phyloP scores from a whole-genome alignment of 2,888 invertebrate species.

The Parnassius smintheus region DNA sequence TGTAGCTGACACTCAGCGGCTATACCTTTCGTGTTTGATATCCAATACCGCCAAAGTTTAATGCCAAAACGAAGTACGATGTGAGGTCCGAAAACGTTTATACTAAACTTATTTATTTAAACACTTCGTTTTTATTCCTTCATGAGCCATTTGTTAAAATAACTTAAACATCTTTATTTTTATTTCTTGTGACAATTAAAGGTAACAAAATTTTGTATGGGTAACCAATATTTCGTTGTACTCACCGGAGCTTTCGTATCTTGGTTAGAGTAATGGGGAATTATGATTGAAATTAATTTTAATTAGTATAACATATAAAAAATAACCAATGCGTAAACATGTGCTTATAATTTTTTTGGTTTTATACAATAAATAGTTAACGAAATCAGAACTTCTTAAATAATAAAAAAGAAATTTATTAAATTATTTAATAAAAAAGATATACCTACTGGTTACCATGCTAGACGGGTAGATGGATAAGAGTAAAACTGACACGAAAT shows the following conservation, averaged over 20 bases:
- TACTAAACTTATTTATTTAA: conserved; percentile 21
- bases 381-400: too few relatives aligned
- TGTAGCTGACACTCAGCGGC: conserved; percentile 30
- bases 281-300: too few relatives aligned
- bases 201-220: conserved; percentile 4
- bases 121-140: conserved; percentile 23
- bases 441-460: too few relatives aligned
- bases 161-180: conserved; percentile 22
- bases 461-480: too few relatives aligned
- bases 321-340: too few relatives aligned
- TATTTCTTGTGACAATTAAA: conserved; percentile 10
- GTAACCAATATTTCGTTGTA: background rate
- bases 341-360: too few relatives aligned
- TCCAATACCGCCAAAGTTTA: conserved; percentile 26
- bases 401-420: too few relatives aligned
- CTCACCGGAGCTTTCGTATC: background rate
- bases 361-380: too few relatives aligned
- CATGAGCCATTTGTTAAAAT: conserved; percentile 19
- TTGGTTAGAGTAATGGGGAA: conserved; percentile 1
- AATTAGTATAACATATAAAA: too few relatives aligned
- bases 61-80: conserved; percentile 18
- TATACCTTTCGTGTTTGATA: conserved; percentile 41
- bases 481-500: too few relatives aligned
- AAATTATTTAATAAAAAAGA: too few relatives aligned
- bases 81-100: conserved; percentile 18